These are phyloP conservation scores for Chaetoderma sp. DNA, from an alignment of 2,888 invertebrate genomes.

Conservation along the genomic window DNA sequence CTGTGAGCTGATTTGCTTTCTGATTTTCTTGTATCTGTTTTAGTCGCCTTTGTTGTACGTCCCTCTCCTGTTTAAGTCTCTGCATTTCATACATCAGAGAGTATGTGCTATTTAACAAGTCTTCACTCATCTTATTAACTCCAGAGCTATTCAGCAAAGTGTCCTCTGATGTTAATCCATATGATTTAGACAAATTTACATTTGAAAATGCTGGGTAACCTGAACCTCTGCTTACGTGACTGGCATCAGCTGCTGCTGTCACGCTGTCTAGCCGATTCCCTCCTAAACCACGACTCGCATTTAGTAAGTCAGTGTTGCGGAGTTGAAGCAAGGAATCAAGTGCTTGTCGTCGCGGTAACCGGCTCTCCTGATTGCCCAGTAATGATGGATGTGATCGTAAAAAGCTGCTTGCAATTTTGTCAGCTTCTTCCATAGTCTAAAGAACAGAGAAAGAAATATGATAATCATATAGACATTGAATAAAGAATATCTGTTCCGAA, in stretches of 20 bases:
- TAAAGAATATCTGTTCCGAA: neutral
- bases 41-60: too few relatives aligned
- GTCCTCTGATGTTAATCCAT: too few relatives aligned
- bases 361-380: too few relatives aligned
- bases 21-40: too few relatives aligned
- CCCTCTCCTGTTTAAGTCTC: slow-evolving; percentile 46
- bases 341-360: neutral
- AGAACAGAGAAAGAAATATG: slow-evolving; percentile 2
- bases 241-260: too few relatives aligned
- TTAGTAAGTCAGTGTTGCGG: neutral
- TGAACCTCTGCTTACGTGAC: too few relatives aligned
- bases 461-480: neutral
- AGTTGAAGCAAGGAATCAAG: neutral
- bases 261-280: too few relatives aligned
- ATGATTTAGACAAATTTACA: too few relatives aligned
- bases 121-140: neutral
- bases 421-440: slow-evolving; percentile 59
- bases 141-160: neutral
- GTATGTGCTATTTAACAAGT: slow-evolving; percentile 51
- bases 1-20: too few relatives aligned
- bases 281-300: too few relatives aligned
- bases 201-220: too few relatives aligned
- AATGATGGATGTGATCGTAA: neutral
- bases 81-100: slow-evolving; percentile 59
- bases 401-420: slow-evolving; percentile 45